A percentile compares a stretch with the other conserved stretches of the same genome.
phyloP scores from a whole-genome alignment of 2,113 vertebrate genomes.

The Nicator chloris region DNA sequence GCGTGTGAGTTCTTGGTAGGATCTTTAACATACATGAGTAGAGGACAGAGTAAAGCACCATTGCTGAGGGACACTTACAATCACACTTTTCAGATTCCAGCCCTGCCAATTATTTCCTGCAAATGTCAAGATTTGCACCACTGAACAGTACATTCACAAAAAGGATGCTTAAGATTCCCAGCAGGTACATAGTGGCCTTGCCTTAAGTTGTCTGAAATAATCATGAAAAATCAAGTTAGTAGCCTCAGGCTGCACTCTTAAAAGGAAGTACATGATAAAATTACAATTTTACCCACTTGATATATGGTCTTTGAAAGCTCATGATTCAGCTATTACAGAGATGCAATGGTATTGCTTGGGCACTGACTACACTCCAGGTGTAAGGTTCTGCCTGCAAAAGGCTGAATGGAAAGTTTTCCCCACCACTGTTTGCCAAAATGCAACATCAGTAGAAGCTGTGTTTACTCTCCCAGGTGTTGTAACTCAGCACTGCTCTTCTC shows the following conservation, averaged over 20 bases:
- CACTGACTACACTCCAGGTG: not conserved
- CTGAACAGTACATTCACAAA: not conserved
- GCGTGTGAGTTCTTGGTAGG: not conserved
- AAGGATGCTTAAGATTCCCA: not conserved
- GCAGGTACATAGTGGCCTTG: not conserved
- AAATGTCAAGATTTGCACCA: not conserved
- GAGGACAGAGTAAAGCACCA: conserved; percentile 42
- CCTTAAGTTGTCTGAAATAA: not conserved
- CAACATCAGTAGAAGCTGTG: not conserved
- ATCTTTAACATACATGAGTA: not conserved
- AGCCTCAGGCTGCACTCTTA: not conserved
- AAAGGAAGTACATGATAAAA: not conserved
- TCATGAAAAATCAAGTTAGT: not conserved
- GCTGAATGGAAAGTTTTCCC: not conserved
- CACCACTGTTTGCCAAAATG: not conserved
- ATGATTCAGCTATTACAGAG: not conserved
- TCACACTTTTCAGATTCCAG: not conserved
- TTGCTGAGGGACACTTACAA: not conserved
- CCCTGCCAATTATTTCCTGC: not conserved
- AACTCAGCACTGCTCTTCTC: not conserved
- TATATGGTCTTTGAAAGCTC: not conserved
- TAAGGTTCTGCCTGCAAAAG: not conserved
- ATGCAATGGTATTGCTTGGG: not conserved
- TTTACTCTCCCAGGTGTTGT: not conserved
- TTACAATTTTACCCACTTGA: not conserved